A percentile compares a stretch with the other conserved stretches of the same genome.
phyloP scores from a whole-genome alignment of 2,113 vertebrate genomes.

The Pundamilia nyererei region DNA sequence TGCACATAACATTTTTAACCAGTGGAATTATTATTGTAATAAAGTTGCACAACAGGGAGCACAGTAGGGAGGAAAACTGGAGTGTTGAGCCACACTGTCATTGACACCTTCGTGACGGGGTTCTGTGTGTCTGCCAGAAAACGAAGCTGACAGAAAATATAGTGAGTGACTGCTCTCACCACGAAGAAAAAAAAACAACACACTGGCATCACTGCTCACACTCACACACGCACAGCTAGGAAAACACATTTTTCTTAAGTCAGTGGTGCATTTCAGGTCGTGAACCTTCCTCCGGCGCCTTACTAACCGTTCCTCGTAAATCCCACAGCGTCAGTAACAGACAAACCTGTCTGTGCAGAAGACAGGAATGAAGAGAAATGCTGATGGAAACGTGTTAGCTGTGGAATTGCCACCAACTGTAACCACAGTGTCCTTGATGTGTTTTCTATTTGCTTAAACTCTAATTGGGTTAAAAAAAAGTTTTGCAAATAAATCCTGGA shows the following conservation, averaged over 20 bases:
- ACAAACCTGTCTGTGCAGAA: conserved; percentile 1
- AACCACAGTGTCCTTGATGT: conserved; percentile 13
- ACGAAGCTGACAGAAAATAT: conserved; percentile 11
- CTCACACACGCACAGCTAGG: background rate
- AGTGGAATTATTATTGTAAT: conserved; percentile 47
- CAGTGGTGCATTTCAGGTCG: conserved; percentile 38
- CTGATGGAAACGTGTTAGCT: conserved; percentile 1
- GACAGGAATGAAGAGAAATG: conserved; percentile 11
- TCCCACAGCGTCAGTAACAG: conserved; percentile 17
- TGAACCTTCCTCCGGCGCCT: conserved; percentile 25
- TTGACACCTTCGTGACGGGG: conserved; percentile 25
- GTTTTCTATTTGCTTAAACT: background rate
- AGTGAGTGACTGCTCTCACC: conserved; percentile 10
- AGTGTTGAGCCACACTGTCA: conserved; percentile 12
- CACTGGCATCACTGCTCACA: background rate
- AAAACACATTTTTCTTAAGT: conserved; percentile 26
- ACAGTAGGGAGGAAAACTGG: conserved; percentile 9
- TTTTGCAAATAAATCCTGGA: background rate
- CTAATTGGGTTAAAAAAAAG: background rate
- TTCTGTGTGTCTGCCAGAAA: conserved; percentile 23
- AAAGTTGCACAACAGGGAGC: conserved; percentile 31
- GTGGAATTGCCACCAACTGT: background rate
- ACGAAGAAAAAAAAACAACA: background rate
- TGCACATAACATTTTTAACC: background rate
- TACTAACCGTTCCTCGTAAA: background rate